phyloP scores from a whole-genome alignment of 2,113 vertebrate genomes.

The Oreochromis spilurus region DNA sequence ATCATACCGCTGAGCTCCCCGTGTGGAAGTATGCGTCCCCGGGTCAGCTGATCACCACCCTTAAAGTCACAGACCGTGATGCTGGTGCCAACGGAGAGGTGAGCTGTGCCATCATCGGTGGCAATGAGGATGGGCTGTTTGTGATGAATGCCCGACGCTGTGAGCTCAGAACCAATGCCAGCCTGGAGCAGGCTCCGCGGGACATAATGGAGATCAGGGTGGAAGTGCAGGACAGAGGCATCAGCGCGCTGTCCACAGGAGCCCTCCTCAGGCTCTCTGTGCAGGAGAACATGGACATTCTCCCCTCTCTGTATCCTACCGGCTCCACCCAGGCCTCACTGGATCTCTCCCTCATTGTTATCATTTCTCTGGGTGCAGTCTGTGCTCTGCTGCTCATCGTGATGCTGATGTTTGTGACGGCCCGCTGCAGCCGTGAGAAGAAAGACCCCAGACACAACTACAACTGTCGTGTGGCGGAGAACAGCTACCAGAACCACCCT shows the following conservation, averaged over 20 bases:
- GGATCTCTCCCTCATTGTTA: conserved; percentile 92
- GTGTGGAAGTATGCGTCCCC: conserved; percentile 84
- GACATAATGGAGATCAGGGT: conserved; percentile 84
- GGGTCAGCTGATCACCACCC: conserved; percentile 80
- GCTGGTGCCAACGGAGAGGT: conserved; percentile 90
- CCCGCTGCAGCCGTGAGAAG: conserved; percentile 88
- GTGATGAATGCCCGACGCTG: conserved; percentile 86
- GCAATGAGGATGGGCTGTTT: conserved; percentile 86
- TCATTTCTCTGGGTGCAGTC: conserved; percentile 90
- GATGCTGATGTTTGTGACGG: conserved; percentile 91
- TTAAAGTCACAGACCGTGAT: conserved; percentile 88
- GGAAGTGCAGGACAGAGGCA: conserved; percentile 88
- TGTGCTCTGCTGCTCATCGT: conserved; percentile 87
- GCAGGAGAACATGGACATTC: conserved; percentile 77
- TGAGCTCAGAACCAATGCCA: conserved; percentile 88
- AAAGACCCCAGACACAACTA: conserved; percentile 90
- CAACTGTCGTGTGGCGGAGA: conserved; percentile 92
- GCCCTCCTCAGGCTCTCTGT: conserved; percentile 80
- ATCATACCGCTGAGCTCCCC: conserved; percentile 85
- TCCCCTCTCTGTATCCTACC: conserved; percentile 77
- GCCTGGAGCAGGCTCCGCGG: conserved; percentile 75
- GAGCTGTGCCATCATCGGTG: conserved; percentile 82
- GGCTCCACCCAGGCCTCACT: conserved; percentile 76
- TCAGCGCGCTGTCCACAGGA: conserved; percentile 78
- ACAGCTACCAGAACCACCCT: conserved; percentile 94